These are phyloP conservation scores for Podotricha telesiphe DNA, from an alignment of 2,888 invertebrate genomes.

Conservation along the genomic window DNA sequence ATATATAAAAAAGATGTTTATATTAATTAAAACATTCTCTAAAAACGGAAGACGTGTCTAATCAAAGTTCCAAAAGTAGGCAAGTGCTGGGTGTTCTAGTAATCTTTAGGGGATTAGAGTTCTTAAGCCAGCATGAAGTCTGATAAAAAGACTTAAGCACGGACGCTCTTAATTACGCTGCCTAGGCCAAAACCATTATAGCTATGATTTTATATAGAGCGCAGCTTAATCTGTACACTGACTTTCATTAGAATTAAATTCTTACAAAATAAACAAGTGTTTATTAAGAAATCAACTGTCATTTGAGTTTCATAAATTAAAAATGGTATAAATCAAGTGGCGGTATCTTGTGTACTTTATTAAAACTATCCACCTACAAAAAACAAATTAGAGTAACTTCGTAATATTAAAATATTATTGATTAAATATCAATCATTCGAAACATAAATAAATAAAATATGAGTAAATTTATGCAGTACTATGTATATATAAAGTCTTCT, in stretches of 20 bases:
- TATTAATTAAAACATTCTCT: background rate
- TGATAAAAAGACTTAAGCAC: slow-evolving; percentile 34
- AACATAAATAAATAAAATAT: too few relatives aligned
- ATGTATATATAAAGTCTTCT: background rate
- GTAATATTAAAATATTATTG: too few relatives aligned
- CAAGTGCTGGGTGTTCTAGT: slow-evolving; percentile 16
- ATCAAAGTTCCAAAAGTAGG: slow-evolving; percentile 24
- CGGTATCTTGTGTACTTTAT: too few relatives aligned
- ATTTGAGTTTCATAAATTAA: background rate
- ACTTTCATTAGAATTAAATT: background rate
- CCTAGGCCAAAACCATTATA: slow-evolving; percentile 16
- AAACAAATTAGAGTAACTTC: too few relatives aligned
- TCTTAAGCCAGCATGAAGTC: slow-evolving; percentile 30
- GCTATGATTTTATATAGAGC: background rate
- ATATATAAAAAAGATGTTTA: background rate
- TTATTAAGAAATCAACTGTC: background rate
- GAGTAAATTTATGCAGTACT: too few relatives aligned
- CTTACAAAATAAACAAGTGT: background rate
- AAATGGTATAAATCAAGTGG: background rate
- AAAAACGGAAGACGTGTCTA: background rate
- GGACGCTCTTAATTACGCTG: slow-evolving; percentile 28
- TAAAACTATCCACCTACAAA: too few relatives aligned
- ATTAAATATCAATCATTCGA: too few relatives aligned
- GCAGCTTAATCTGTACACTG: background rate
- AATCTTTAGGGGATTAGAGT: slow-evolving; percentile 29